A percentile compares a stretch with the other conserved stretches of the same genome.
Evolutionary conservation across 2,113 vertebrate genomes (phyloP).

Genomic region (Crotalus helleri): DNA sequence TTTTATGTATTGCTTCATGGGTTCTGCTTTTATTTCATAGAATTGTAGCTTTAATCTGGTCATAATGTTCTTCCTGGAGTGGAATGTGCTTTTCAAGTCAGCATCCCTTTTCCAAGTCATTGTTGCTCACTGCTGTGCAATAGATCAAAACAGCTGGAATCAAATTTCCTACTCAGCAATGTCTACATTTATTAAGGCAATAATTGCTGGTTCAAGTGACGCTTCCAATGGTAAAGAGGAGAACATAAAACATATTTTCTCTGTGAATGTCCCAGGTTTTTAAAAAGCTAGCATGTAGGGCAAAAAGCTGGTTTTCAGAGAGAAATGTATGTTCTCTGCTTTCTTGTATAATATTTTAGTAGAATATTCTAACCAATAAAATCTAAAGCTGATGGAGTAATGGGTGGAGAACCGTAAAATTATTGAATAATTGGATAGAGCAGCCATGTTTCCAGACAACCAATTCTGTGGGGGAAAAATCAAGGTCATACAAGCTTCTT

Average conservation of each 20-base stretch:
- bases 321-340: neutral
- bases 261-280: conserved; percentile 2
- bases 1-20: neutral
- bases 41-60: conserved; percentile 25
- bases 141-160: conserved; percentile 64
- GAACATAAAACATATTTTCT: neutral
- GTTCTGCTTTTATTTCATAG: neutral
- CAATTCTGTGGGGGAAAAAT: neutral
- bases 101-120: conserved; percentile 33
- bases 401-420: neutral
- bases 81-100: conserved; percentile 36
- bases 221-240: conserved; percentile 36
- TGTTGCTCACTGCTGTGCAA: conserved; percentile 52
- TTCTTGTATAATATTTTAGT: neutral
- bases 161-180: conserved; percentile 36
- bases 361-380: neutral
- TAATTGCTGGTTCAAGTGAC: conserved; percentile 54
- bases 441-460: neutral
- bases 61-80: conserved; percentile 17
- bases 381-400: neutral
- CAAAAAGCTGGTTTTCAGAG: neutral
- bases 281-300: neutral
- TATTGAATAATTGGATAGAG: neutral
- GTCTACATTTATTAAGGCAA: conserved; percentile 49
- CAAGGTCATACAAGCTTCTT: neutral